Evolutionary conservation across 2,888 invertebrate species (phyloP).

Genomic region (Hemaris fuciformis): DNA sequence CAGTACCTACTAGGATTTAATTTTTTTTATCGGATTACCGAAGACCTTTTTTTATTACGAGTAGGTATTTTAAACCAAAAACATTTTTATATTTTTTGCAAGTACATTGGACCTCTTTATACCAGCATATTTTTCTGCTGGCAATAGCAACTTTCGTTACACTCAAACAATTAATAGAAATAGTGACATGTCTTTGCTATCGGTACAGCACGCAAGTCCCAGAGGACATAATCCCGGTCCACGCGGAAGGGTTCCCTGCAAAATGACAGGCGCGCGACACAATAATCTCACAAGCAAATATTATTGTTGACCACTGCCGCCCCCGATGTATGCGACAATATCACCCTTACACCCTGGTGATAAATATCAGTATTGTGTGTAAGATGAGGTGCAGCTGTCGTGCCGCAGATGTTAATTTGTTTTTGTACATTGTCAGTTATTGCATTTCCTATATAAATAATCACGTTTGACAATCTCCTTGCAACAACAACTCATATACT

Average conservation of each 20-base stretch:
- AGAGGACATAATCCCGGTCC: slow-evolving; percentile 51
- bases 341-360: neutral
- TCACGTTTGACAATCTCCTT: neutral
- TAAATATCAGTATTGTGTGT: slow-evolving; percentile 14
- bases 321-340: slow-evolving; percentile 1
- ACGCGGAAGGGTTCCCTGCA: slow-evolving; percentile 68
- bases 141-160: too few species aligned
- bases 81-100: too few species aligned
- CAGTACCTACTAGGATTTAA: too few species aligned
- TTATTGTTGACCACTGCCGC: slow-evolving; percentile 33
- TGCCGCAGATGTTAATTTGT: slow-evolving; percentile 36
- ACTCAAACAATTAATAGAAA: neutral
- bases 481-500: neutral
- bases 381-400: slow-evolving; percentile 30
- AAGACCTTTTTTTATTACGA: too few species aligned
- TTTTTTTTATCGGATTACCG: too few species aligned
- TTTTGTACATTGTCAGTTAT: slow-evolving; percentile 35
- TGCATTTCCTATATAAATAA: slow-evolving; percentile 48
- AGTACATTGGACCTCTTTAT: too few species aligned
- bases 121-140: too few species aligned
- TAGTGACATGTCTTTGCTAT: slow-evolving; percentile 36
- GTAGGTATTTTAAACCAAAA: too few species aligned
- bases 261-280: slow-evolving; percentile 61
- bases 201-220: slow-evolving; percentile 40
- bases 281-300: slow-evolving; percentile 35